Evolutionary conservation across 2,797 vertebrate species (phyloP), one percentile per base, ranked within the genome.

Genomic region (Echiichthys vipera): DNA sequence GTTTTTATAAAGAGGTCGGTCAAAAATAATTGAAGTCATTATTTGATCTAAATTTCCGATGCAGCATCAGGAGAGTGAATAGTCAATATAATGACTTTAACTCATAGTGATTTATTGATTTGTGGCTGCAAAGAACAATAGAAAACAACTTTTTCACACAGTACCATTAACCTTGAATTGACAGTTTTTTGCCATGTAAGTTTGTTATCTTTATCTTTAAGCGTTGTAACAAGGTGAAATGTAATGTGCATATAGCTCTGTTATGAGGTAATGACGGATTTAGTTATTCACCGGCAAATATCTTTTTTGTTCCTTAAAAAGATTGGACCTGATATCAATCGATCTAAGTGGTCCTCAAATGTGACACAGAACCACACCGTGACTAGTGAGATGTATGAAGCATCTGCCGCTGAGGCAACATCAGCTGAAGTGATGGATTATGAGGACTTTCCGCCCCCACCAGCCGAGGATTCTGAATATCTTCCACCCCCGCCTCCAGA

Each of bases 401-500:
- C 78, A 55, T 89, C 91, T 1, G 20, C 78, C 54, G 65, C 62
- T 56, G 88, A 86, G 40, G 18, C 86, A 55, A 74, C 61, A 34
- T 84, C 65, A 80, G 77, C 78, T 61, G 49, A 65, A 79, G 69
- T 81, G 68, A 81, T 75, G 71, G 80, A 93, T 78, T 91, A 84
- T 50, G 93, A 95, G 89, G 92, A 94, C 68, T 94, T 95, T 84
- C 95, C 93, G 30, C 94, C 90, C 72, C 95, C 95, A 5, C 93
- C 91, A 32, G 85, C 93, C 58, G 89, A 95, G 87, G 92, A 94
- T 46, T 90, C 77, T 65, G 95, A 97, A 83, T 93, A 95, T 76
- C 92, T 95, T 77, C 95, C 94, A 78, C 94, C 90, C 64, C 95
- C 95, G 11, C 93, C 92, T 36, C 94, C 95, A 36, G 95, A 96